These are phyloP conservation scores for Geothlypis trichas DNA, from an alignment of 2,113 vertebrate species.

Conservation along the genomic window DNA sequence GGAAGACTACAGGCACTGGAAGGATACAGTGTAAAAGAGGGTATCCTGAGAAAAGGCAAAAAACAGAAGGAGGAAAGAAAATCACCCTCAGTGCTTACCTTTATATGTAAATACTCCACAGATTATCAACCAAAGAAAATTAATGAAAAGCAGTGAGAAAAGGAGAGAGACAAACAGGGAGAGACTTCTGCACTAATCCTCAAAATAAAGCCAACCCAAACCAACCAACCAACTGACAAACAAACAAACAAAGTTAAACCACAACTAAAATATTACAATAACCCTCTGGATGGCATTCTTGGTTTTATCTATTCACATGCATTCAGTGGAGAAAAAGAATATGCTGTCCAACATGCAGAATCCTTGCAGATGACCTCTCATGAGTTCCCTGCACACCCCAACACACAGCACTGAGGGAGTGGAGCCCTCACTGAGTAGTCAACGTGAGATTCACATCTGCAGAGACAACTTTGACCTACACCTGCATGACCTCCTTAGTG, in stretches of 20 bases:
- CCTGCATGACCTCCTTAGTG: not conserved
- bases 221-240: not conserved
- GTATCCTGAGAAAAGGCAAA: not conserved
- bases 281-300: not conserved
- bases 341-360: fast-evolving
- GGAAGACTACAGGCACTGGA: not conserved
- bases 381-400: not conserved
- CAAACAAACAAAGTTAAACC: no score
- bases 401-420: fast-evolving
- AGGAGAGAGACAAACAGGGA: not conserved
- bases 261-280: not conserved
- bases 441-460: not conserved
- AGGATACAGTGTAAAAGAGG: not conserved
- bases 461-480: not conserved
- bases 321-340: not conserved
- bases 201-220: not conserved
- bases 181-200: not conserved
- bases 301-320: not conserved
- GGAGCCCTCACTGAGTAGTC: not conserved
- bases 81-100: not conserved
- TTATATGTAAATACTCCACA: not conserved
- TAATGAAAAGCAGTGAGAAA: not conserved
- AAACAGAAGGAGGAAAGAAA: not conserved
- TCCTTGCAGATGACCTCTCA: not conserved
- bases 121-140: not conserved